phyloP scores from a whole-genome alignment of 2,797 vertebrate genomes.

The Lutjanus argentimaculatus region DNA sequence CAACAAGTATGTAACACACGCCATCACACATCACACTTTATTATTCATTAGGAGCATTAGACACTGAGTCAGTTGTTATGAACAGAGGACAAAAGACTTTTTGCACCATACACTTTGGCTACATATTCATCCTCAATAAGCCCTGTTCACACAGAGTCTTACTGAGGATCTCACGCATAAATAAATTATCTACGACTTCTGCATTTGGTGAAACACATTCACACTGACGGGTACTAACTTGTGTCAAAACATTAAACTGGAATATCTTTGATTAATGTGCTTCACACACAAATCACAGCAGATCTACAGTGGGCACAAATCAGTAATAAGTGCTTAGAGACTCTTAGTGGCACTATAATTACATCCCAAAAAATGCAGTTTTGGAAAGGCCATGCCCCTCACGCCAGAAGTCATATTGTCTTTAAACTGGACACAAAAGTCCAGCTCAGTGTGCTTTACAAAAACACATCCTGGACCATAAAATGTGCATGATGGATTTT shows the following conservation, averaged over 20 bases:
- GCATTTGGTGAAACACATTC: not conserved
- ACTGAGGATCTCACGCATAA: not conserved
- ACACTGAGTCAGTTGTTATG: not conserved
- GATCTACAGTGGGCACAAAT: too few species aligned
- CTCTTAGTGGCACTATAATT: too few species aligned
- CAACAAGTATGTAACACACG: not conserved
- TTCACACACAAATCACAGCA: too few species aligned
- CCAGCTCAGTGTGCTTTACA: too few species aligned
- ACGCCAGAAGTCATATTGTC: too few species aligned
- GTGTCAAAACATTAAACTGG: not conserved
- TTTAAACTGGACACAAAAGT: too few species aligned
- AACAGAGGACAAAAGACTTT: not conserved
- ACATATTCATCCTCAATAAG: not conserved
- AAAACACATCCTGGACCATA: too few species aligned
- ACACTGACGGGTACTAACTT: not conserved
- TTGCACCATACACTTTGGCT: not conserved
- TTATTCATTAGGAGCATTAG: conserved; percentile 9
- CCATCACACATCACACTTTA: conserved; percentile 29
- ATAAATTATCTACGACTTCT: not conserved
- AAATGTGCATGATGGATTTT: too few species aligned
- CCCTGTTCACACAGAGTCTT: not conserved
- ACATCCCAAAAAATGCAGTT: too few species aligned
- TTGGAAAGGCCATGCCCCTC: too few species aligned
- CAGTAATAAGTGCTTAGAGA: too few species aligned
- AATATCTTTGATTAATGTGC: too few species aligned